Base-by-base conservation (phyloP, 2,888 invertebrate genomes). In the Drosophila nr. fundita region DNA sequence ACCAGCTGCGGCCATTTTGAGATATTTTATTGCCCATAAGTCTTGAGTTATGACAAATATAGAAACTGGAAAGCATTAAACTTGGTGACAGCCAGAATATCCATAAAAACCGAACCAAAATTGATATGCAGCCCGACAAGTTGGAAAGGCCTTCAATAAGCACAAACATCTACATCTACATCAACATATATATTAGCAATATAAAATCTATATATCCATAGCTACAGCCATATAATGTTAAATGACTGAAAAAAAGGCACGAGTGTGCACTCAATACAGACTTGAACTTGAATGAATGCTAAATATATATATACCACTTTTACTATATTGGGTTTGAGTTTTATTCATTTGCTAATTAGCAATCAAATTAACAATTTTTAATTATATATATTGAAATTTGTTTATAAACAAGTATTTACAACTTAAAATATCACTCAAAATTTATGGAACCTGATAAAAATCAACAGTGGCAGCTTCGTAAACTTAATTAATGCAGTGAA, bases 1-100 rank as follows among this genome's bases (percentile, higher is more conserved):
- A 82, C 80, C 85, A 84, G 85, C 88, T 85, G 85, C 85, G 88
- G 90, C 85, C 85, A 85, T 85, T 89, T 85, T 85, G 85, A 85
- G 85, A 76, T 82, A 65, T 70, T 75, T 84, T 85, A 85, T 89
- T 75, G 85, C 68, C 80, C 72, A 82, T 87, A 87, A 89, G 70
- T 84, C 80, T 70, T 29, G 72, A 68, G 80, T 84, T 89, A 85
- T 87, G 85, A 82, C 85, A 87, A 89, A 85, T 89, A 85, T 85
- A 85, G 85, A 89, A 85, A 85, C 85, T 82, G 80, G 87, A 78
- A 80, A 64, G 70, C 89, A 87, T 84, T 87, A 58, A 80, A 70
- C 71, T 89, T 89, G 84, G 77, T 85, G 72, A 89, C 77, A 64
- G 82, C 58, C 74, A 61, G 71, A 73, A 50, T 54, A 68, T 65